These are phyloP conservation scores for Plebejus argus DNA, from an alignment of 2,888 invertebrate species.

Conservation along the genomic window DNA sequence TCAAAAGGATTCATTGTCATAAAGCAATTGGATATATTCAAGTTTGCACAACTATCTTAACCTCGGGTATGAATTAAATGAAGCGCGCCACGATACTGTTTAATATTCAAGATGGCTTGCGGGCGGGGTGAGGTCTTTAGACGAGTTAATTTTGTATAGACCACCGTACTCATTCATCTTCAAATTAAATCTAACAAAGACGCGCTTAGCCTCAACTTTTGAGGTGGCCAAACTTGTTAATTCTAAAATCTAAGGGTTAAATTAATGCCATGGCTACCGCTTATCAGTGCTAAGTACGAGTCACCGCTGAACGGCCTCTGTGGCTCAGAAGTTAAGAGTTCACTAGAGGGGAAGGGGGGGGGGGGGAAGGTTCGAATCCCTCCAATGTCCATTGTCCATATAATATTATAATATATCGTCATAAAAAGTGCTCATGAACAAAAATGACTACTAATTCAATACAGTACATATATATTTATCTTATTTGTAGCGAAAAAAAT, in stretches of 20 bases:
- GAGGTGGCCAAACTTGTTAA: conserved; percentile 6
- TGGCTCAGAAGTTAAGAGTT: too few species aligned
- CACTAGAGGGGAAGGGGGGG: too few species aligned
- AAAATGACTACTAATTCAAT: too few species aligned
- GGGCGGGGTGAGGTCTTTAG: neutral
- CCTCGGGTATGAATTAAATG: neutral
- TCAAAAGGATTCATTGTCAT: too few species aligned
- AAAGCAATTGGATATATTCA: neutral
- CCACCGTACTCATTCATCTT: neutral
- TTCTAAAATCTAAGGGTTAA: neutral
- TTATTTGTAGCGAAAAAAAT: too few species aligned
- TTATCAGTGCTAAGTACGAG: neutral
- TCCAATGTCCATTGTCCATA: too few species aligned
- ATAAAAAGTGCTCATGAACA: too few species aligned
- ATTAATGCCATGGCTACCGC: neutral
- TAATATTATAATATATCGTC: too few species aligned
- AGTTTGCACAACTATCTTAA: neutral
- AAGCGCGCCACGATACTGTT: neutral
- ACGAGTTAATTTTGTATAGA: conserved; percentile 16
- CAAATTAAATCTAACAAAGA: conserved; percentile 14
- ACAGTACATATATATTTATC: too few species aligned
- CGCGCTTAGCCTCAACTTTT: neutral
- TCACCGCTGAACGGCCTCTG: neutral
- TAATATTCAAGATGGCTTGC: conserved; percentile 19
- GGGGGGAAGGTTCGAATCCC: too few species aligned